Percentiles rank a stretch among this genome's conserved stretches.
Conservation (phyloP, 2,888 invertebrate genomes). For the Galeruca laticollis region DNA sequence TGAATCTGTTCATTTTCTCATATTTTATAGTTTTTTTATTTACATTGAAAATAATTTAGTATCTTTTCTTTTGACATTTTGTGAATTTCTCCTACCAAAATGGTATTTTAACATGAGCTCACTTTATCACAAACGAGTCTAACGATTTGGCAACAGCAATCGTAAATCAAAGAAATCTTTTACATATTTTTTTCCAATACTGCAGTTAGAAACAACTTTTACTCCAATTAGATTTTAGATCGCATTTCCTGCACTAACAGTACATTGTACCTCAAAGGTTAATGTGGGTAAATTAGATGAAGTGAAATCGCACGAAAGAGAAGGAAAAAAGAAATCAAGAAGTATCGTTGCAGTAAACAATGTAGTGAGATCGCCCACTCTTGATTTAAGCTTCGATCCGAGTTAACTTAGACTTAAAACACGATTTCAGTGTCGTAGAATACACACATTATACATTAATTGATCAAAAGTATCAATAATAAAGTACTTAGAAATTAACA, state of each 20-base stretch:
- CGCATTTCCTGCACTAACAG: conserved; percentile 34
- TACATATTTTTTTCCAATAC: background rate
- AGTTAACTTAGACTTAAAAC: conserved; percentile 31
- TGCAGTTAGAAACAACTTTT: conserved; percentile 5
- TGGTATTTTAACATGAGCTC: too few species aligned
- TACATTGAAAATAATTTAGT: too few species aligned
- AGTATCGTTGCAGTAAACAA: conserved; percentile 47
- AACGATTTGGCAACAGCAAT: too few species aligned
- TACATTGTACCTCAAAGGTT: conserved; percentile 42
- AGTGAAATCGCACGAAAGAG: conserved; percentile 42
- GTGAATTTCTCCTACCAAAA: too few species aligned
- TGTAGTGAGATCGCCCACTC: conserved; percentile 48
- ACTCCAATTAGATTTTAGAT: conserved; percentile 13
- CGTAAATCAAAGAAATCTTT: too few species aligned
- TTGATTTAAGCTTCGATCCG: conserved; percentile 40
- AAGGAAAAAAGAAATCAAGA: conserved; percentile 44
- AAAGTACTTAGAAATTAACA: too few species aligned
- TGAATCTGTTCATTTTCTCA: too few species aligned
- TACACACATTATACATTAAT: too few species aligned
- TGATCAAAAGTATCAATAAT: background rate
- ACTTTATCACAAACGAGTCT: too few species aligned
- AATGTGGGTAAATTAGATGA: conserved; percentile 43
- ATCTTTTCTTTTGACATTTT: too few species aligned
- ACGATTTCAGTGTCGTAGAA: conserved; percentile 22
- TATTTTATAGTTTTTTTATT: too few species aligned